A percentile compares a stretch with the other conserved stretches of the same genome.
Conservation (phyloP, 2,113 vertebrate species). For the Anas platyrhynchos region DNA sequence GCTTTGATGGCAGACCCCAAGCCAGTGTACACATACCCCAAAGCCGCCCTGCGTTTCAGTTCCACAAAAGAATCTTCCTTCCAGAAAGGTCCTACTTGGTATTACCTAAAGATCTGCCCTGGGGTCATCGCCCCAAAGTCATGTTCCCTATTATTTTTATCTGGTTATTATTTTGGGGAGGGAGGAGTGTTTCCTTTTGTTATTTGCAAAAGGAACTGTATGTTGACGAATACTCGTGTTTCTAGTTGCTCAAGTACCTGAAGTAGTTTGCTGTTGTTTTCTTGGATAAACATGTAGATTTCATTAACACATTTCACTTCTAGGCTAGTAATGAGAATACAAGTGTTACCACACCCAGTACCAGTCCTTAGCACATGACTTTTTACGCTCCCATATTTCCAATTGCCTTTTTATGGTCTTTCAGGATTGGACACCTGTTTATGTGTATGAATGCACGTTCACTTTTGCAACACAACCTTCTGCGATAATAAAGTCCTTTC, state of each 20-base stretch:
- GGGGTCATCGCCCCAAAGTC: background rate
- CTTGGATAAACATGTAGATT: background rate
- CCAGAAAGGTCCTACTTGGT: rapidly evolving
- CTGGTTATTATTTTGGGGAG: background rate
- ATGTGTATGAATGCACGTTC: background rate
- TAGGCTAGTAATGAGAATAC: background rate
- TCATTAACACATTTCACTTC: background rate
- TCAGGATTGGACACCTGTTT: background rate
- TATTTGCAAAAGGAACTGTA: background rate
- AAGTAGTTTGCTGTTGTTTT: background rate
- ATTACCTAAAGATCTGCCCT: background rate
- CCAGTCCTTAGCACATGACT: background rate
- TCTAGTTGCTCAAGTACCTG: background rate
- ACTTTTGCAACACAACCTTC: background rate
- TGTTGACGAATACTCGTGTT: background rate
- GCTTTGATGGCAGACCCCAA: rapidly evolving
- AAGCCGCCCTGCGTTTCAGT: rapidly evolving
- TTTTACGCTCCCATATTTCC: background rate
- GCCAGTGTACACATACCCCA: rapidly evolving
- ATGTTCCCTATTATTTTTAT: background rate
- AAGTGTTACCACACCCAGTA: background rate
- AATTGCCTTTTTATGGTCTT: background rate
- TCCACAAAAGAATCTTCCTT: too few species aligned
- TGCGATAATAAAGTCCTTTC: background rate
- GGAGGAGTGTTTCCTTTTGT: background rate